These are phyloP conservation scores for Leucopsar rothschildi DNA, from an alignment of 2,113 vertebrate species.

Conservation along the genomic window DNA sequence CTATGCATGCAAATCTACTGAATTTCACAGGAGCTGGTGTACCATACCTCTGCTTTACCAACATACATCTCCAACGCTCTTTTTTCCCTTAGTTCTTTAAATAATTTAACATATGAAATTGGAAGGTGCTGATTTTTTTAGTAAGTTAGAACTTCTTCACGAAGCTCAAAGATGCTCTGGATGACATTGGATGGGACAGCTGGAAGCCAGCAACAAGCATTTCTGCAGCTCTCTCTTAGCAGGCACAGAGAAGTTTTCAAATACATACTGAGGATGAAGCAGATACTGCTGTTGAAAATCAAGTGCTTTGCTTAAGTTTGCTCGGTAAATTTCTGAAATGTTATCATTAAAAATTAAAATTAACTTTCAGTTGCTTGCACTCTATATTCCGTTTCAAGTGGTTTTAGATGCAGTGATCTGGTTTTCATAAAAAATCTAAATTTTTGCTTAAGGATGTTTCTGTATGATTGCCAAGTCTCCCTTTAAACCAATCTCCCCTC, in stretches of 20 bases:
- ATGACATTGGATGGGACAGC: not conserved
- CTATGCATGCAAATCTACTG: not conserved
- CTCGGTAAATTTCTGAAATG: not conserved
- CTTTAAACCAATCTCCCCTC: not conserved
- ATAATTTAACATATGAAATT: not conserved
- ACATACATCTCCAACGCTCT: not conserved
- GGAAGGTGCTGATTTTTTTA: not conserved
- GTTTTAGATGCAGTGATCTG: not conserved
- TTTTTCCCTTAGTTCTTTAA: not conserved
- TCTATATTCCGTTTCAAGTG: not conserved
- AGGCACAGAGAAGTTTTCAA: not conserved
- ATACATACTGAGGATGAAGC: not conserved
- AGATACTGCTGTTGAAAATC: not conserved
- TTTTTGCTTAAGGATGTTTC: not conserved
- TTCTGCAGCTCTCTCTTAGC: not conserved
- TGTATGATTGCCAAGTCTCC: not conserved
- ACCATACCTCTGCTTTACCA: not conserved
- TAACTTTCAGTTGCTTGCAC: not conserved
- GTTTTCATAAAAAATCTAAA: not conserved
- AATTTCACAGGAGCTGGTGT: not conserved
- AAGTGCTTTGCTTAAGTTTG: not conserved
- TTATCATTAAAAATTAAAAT: constrained; percentile 16
- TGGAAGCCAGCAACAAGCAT: not conserved
- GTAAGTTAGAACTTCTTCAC: not conserved
- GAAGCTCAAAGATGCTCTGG: not conserved